These are phyloP conservation scores for Rhyacophila evoluta DNA, from an alignment of 2,888 invertebrate genomes.

Conservation along the genomic window DNA sequence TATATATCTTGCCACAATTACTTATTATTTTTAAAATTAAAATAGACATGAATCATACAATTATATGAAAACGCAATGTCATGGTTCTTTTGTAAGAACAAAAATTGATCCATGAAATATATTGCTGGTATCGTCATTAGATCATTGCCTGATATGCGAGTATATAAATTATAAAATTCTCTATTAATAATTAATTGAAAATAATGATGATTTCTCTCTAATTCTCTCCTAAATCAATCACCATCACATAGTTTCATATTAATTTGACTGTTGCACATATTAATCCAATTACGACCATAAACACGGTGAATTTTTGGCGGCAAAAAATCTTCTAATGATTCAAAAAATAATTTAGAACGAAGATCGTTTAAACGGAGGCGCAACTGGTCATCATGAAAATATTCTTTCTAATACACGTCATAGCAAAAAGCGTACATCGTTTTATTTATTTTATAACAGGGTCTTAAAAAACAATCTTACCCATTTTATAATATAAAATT, in stretches of 20 bases:
- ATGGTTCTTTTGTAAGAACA: too few species aligned
- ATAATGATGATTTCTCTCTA: neutral
- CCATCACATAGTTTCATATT: neutral
- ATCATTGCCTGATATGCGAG: neutral
- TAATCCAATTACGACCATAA: conserved; percentile 2
- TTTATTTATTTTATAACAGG: neutral
- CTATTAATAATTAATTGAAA: neutral
- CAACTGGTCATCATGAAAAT: neutral
- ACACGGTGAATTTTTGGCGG: neutral
- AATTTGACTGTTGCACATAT: conserved; percentile 12
- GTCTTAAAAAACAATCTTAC: neutral
- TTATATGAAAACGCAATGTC: too few species aligned
- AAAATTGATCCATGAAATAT: neutral
- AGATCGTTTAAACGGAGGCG: conserved; percentile 29
- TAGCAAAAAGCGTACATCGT: neutral
- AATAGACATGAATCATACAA: too few species aligned
- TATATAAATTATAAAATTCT: neutral
- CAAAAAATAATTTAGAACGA: conserved; percentile 3
- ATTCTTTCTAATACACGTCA: conserved; percentile 15
- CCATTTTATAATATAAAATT: too few species aligned
- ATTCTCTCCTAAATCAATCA: conserved; percentile 7
- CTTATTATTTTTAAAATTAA: too few species aligned
- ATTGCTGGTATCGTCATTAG: too few species aligned
- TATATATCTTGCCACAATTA: too few species aligned
- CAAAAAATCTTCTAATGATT: conserved; percentile 6